phyloP scores from a whole-genome alignment of 2,888 invertebrate species.

The Mantis religiosa region DNA sequence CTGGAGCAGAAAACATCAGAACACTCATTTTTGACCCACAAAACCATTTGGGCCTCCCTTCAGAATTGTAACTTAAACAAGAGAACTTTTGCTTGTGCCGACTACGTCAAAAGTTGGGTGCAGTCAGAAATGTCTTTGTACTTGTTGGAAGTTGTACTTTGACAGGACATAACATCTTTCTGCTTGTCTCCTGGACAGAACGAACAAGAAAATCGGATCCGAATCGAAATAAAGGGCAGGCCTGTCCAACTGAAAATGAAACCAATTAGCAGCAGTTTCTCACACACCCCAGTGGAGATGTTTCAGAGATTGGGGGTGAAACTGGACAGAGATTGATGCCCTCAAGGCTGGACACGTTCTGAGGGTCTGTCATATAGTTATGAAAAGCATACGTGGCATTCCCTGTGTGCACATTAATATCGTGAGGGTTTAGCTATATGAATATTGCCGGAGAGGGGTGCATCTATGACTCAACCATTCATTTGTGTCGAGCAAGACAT shows the following conservation, averaged over 20 bases:
- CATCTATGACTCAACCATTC: not conserved
- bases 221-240: slow-evolving; percentile 5
- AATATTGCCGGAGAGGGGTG: not conserved
- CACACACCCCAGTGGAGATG: not conserved
- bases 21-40: too few relatives aligned
- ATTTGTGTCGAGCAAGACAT: too few relatives aligned
- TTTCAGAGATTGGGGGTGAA: not conserved
- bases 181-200: not conserved
- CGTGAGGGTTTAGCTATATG: too few relatives aligned
- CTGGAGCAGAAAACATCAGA: too few relatives aligned
- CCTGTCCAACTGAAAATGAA: slow-evolving; percentile 25
- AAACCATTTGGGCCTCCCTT: too few relatives aligned
- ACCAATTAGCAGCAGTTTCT: slow-evolving; percentile 8
- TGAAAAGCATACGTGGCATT: not conserved
- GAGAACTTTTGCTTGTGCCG: not conserved
- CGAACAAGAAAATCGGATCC: not conserved
- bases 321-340: slow-evolving; percentile 13
- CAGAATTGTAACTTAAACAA: too few relatives aligned
- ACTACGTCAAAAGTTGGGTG: not conserved
- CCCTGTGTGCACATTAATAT: not conserved
- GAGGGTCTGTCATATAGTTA: not conserved
- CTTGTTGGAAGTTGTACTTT: not conserved
- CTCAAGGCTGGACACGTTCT: not conserved
- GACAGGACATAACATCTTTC: not conserved
- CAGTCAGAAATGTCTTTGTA: not conserved